Evolutionary conservation across 92 coral and sea anemone genomes (phyloP), one percentile per base, ranked within the genome.

Genomic region (Parazoanthus atlanticus): DNA sequence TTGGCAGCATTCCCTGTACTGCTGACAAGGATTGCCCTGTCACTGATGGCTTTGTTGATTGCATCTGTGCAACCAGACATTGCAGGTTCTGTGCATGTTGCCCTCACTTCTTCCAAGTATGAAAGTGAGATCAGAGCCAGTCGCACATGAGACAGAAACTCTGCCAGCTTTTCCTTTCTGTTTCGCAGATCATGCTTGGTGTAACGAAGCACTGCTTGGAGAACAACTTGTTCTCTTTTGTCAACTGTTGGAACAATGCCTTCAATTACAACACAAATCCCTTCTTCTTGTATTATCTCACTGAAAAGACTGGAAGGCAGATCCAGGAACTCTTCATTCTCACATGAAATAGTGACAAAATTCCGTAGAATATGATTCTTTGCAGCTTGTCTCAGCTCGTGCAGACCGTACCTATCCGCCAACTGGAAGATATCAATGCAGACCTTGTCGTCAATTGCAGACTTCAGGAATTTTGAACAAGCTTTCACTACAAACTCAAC

Each of bases 401-500:
- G 74, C 67, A 90, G 86, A 46, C 86, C 79, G 66, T 79, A 96
- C 66, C 82, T 34, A 82, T 96, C 98, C 7, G 98, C 94, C 17
- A 95, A 46, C 38, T 84, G 92, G 33, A 94, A 90, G 25, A 96
- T 90, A 56, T 90, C 89, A 15, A 90, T 15, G 23, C 93, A 91
- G 32, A 88, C 93, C 21, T 82, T 76, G 12, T 92, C 93, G 56
- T 88, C 88, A 31, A 91, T 77, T 13, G 91, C 66, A 26, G 40
- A 15, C 73, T 90, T 91, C 69, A 96, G 78, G 77, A 88, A 95
- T 29, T 93, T 89, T 70, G 90, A 88, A 49, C 98, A 95, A 7
- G 94, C 89, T 52, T 93, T 89, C 78, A 90, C 92, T 0, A 95
- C 94, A 69, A 90, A 94, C 71, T 93, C 93, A 21, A 95, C 88